phyloP scores from a whole-genome alignment of 2,888 invertebrate species.

The Nycteola revayana region DNA sequence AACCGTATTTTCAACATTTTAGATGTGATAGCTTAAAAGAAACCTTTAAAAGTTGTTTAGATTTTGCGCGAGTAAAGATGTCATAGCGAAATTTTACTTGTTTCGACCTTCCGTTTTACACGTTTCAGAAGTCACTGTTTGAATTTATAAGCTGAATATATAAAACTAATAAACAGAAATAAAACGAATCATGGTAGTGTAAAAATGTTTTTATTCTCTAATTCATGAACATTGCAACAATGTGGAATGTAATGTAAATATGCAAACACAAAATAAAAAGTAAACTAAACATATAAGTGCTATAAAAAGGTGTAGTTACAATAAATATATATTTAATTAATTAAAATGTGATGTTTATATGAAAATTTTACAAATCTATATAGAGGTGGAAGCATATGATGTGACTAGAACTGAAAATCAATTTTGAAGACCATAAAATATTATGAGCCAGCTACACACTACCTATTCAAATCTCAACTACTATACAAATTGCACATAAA shows the following conservation, averaged over 20 bases:
- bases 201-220: conserved; percentile 52
- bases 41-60: too few relatives aligned
- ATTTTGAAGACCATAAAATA: conserved; percentile 42
- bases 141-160: too few relatives aligned
- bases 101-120: too few relatives aligned
- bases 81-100: too few relatives aligned
- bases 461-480: conserved; percentile 1
- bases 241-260: conserved; percentile 57
- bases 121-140: too few relatives aligned
- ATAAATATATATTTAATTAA: conserved; percentile 30
- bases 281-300: conserved; percentile 42
- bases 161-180: too few relatives aligned
- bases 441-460: conserved; percentile 25
- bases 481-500: conserved; percentile 2
- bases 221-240: conserved; percentile 55
- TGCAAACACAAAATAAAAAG: conserved; percentile 33
- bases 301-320: conserved; percentile 45
- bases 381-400: conserved; percentile 57
- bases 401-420: conserved; percentile 67
- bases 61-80: too few relatives aligned
- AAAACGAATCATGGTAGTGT: conserved; percentile 29
- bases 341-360: conserved; percentile 56
- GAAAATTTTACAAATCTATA: conserved; percentile 29
- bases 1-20: too few relatives aligned
- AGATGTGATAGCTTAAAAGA: too few relatives aligned